Evolutionary conservation across 2,888 invertebrate species (phyloP), one percentile per base, ranked within the genome.

Genomic region (Rhogogaster chlorosoma): DNA sequence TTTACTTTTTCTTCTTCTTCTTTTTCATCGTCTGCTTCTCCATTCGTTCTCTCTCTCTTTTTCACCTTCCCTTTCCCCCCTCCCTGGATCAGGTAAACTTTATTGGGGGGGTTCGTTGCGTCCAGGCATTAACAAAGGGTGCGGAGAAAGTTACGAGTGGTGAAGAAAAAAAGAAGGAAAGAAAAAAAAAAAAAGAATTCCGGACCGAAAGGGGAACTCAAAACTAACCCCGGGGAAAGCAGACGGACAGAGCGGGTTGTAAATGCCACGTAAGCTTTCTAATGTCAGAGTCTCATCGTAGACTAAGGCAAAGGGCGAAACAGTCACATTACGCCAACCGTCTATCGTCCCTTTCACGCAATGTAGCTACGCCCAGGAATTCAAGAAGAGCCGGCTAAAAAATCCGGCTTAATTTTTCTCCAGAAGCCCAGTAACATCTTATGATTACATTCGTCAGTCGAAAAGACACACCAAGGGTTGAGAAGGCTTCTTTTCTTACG

Each of bases 1-100:
- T 6, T 77, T 7, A 9, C 9, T 4, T 80, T 22, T 61, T 80
- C 15, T 38, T 12, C n/a, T 22, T 22, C 26, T 67, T 38, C 26
- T 64, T 88, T 84, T 84, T 84, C 18, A 45, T 49, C 36, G 61
- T 77, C 42, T n/a, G 45, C 61, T 67, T 26, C 9, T 67, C 84
- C 86, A 85, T 89, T 85, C 86, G 87, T 88, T 85, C 85, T 86
- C 87, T 86, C 38, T 53, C 38, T 29, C 29, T 87, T 87, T 86
- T 86, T 88, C 15, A 15, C 38, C 29, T 61, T 9, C 29, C 32
- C 45, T 6, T 45, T 26, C 0, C 45, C 32, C 38, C 22, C 15
- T 36, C 10, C 36, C 29, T 49, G 86, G 85, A 87, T 88, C 86
- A 89, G 89, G 89, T 89, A 90, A 89, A 86, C 77, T 89, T 90